Evolutionary conservation across 2,797 vertebrate genomes (phyloP).

Genomic region (Enteromius viviparus): DNA sequence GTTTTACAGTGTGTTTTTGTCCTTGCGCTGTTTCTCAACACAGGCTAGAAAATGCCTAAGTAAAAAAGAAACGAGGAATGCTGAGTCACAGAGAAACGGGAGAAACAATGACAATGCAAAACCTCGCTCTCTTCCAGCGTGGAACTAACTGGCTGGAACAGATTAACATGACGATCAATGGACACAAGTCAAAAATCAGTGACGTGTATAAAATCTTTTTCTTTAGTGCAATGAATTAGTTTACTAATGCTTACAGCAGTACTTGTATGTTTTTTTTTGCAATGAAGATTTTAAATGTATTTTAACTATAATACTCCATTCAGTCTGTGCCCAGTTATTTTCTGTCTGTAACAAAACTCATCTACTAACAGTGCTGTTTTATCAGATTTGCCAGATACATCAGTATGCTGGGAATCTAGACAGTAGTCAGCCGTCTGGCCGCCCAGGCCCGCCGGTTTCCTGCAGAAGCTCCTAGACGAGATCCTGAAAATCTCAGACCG

Average conservation of each 20-base stretch:
- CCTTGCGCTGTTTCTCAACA: constrained; percentile 23
- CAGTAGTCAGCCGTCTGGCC: constrained; percentile 53
- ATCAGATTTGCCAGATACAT: constrained; percentile 51
- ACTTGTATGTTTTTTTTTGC: neutral
- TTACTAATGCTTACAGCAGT: neutral
- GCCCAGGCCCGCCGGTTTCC: constrained; percentile 58
- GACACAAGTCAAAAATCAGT: neutral
- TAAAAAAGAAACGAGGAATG: neutral
- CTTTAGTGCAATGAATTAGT: neutral
- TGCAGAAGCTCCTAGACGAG: constrained; percentile 57
- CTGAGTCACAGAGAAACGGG: constrained; percentile 25
- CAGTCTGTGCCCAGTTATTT: constrained; percentile 21
- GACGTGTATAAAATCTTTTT: neutral
- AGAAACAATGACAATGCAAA: constrained; percentile 37
- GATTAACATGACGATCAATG: neutral
- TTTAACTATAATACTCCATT: neutral
- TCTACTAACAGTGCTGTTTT: constrained; percentile 39
- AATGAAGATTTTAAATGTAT: neutral
- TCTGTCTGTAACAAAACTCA: constrained; percentile 28
- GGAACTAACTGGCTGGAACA: constrained; percentile 6
- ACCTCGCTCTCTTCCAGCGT: constrained; percentile 18
- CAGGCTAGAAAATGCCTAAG: neutral
- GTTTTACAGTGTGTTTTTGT: constrained; percentile 7
- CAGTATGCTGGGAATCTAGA: constrained; percentile 64
- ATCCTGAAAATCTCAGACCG: constrained; percentile 61